Percentiles rank a stretch among this genome's conserved stretches.
phyloP scores from a whole-genome alignment of 2,888 invertebrate species.

The Orchesella flavescens region DNA sequence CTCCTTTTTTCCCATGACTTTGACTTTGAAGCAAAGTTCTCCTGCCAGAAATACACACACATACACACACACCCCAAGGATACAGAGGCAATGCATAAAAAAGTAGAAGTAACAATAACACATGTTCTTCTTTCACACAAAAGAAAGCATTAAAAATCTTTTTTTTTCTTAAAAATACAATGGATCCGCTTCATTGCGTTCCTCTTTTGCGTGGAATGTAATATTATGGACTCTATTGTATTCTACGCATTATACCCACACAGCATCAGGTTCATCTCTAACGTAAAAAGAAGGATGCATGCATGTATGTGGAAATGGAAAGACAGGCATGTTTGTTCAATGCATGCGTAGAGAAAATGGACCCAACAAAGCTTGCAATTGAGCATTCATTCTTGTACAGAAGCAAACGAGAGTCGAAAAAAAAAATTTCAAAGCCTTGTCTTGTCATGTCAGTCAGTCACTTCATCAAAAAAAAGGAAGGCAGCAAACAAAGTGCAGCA shows the following conservation, averaged over 20 bases:
- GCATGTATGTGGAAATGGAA: too few species aligned
- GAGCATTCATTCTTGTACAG: too few species aligned
- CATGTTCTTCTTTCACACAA: conserved; percentile 6
- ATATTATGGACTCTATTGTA: too few species aligned
- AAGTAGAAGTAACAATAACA: neutral
- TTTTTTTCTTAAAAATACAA: neutral
- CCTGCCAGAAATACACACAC: neutral
- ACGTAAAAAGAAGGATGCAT: too few species aligned
- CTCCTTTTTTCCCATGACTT: conserved; percentile 37
- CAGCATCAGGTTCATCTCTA: too few species aligned
- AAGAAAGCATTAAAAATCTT: conserved; percentile 5
- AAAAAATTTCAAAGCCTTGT: neutral
- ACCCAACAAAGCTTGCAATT: too few species aligned
- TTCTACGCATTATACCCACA: too few species aligned
- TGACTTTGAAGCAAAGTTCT: conserved; percentile 22
- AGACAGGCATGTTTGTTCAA: too few species aligned
- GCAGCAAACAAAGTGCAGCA: neutral
- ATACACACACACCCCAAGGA: neutral
- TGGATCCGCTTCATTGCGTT: too few species aligned
- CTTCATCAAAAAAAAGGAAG: neutral
- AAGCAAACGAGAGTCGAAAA: too few species aligned
- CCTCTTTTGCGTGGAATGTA: too few species aligned
- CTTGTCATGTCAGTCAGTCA: conserved; percentile 9
- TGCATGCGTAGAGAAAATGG: too few species aligned
- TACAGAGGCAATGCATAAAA: neutral